Evolutionary conservation across 2,113 vertebrate species (phyloP), one percentile per base, ranked within the genome.

Genomic region (Tylochromis polylepis): DNA sequence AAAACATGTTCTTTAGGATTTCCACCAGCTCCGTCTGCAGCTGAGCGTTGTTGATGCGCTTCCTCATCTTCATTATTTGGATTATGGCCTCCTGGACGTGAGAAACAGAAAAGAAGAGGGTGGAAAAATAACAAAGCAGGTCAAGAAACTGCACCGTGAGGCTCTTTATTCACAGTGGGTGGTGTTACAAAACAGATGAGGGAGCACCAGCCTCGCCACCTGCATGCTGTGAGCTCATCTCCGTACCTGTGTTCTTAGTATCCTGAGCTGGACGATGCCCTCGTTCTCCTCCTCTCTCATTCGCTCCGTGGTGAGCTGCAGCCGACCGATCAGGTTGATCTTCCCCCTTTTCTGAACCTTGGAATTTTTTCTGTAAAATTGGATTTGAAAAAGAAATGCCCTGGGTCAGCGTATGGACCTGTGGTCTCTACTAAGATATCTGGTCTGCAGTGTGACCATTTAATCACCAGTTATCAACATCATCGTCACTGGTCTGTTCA

Each of bases 51-150:
- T 98, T 99, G 95, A 99, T 99, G 96, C 99, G 99, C 97, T 99
- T 99, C 91, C 99, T 95, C 98, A 99, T 99, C 96, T 99, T 99
- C 99, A 99, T 99, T 93, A 99, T 99, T 96, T 99, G 99, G 96
- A 99, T 99, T 85, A 99, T 99, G 95, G 99, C 98, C 96, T 99
- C 99, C 99, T 99, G 91, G 82, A 70, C n/a, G 62, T 56, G n/a
- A 70, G 43, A 93, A 34, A 27, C 0, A 49, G 9, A 22, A 79
- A 27, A 36, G 75, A 88, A 0, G 8, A 1, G 10, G 10, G 51
- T 46, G 38, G 27, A 82, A 20, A 83, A 46, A 89, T 14, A 8
- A 27, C 0, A 41, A 14, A 53, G 46, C 43, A 31, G 72, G 46
- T 77, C 72, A 53, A 67, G 46, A 34, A 53, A 53, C 46, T 53